Conservation (phyloP, 2,113 vertebrate species). For the Anser cygnoides region DNA sequence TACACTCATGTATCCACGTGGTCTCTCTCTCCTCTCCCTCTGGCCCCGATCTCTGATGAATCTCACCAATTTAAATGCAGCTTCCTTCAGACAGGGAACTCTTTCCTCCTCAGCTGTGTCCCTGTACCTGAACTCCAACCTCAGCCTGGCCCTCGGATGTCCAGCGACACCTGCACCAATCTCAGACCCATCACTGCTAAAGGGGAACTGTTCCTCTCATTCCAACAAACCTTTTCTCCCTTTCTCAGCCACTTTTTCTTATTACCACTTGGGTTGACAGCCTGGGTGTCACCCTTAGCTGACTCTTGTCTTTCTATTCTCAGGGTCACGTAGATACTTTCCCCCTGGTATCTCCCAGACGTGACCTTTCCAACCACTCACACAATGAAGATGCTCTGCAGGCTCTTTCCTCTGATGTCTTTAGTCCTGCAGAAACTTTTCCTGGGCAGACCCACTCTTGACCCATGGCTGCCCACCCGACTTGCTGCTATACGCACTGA, state of each 20-base stretch:
- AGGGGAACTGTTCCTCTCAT: background rate
- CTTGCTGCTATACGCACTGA: background rate
- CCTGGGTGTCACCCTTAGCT: background rate
- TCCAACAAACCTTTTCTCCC: background rate
- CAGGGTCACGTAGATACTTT: background rate
- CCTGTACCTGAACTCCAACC: background rate
- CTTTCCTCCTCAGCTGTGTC: background rate
- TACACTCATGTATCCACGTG: background rate
- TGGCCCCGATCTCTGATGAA: background rate
- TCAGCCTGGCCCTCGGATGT: background rate
- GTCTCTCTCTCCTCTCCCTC: background rate
- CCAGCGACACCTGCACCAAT: background rate
- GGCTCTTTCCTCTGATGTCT: background rate
- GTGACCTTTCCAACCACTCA: background rate
- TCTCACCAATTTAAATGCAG: background rate
- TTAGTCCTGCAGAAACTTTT: background rate
- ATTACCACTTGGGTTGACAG: background rate
- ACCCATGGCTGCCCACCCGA: background rate
- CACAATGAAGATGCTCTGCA: background rate
- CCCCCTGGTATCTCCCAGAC: background rate
- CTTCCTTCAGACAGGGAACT: background rate
- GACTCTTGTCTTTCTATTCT: background rate
- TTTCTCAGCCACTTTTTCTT: background rate
- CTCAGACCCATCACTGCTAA: background rate
- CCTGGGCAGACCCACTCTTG: background rate